Conservation (phyloP, 1,140 invertebrate species). For the Macrobrachium rosenbergii region DNA sequence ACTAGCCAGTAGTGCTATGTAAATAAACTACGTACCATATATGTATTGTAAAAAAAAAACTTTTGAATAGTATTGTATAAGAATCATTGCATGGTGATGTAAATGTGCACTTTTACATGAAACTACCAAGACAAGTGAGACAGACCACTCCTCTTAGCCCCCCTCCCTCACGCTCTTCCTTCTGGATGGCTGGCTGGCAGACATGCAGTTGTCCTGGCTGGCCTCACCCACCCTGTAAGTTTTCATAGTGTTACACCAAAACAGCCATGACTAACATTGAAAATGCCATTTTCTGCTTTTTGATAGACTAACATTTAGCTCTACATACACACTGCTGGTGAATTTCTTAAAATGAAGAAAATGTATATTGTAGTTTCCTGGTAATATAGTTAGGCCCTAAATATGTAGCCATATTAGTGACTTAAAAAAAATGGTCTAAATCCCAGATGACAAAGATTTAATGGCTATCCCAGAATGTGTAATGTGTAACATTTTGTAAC, state of each 20-base stretch:
- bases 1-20: too few relatives aligned
- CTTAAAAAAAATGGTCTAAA: too few relatives aligned
- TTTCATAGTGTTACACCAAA: constrained; percentile 34
- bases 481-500: too few relatives aligned
- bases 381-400: too few relatives aligned
- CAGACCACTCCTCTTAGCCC: constrained; percentile 16
- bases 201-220: constrained; percentile 12
- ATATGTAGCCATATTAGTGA: too few relatives aligned
- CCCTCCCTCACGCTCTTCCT: constrained; percentile 27
- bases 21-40: neutral
- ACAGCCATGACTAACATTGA: constrained; percentile 36
- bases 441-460: too few relatives aligned
- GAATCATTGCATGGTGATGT: constrained; percentile 30
- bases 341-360: too few relatives aligned
- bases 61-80: neutral
- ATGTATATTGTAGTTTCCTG: too few relatives aligned
- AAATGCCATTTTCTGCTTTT: constrained; percentile 3
- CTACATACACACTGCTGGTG: too few relatives aligned
- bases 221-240: constrained; percentile 44
- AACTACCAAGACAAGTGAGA: constrained; percentile 23
- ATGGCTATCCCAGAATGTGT: too few relatives aligned
- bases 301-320: neutral
- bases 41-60: neutral
- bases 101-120: neutral
- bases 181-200: constrained; percentile 40